These are phyloP conservation scores for Dynastes tityus DNA, from an alignment of 2,888 invertebrate species.

Conservation along the genomic window DNA sequence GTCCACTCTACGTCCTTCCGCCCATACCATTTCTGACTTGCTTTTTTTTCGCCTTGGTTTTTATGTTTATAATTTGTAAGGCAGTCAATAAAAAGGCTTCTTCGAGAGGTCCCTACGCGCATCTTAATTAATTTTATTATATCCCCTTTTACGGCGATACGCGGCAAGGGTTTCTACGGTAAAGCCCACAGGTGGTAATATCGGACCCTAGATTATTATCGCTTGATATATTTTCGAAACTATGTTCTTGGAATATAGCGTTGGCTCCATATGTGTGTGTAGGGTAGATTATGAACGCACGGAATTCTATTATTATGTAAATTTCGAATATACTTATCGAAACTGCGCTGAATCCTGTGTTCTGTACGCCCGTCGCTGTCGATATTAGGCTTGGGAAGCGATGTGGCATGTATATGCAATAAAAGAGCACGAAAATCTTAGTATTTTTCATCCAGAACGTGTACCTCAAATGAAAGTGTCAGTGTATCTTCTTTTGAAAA, in stretches of 20 bases:
- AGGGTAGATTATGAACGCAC: slow-evolving; percentile 7
- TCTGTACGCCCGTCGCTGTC: neutral
- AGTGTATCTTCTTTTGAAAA: too few species aligned
- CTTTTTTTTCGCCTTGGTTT: neutral
- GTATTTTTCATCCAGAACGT: too few species aligned
- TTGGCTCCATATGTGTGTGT: neutral
- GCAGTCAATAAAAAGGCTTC: slow-evolving; percentile 12
- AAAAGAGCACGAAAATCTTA: too few species aligned
- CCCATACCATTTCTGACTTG: neutral
- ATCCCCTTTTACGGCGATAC: slow-evolving; percentile 25
- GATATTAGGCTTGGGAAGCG: slow-evolving; percentile 7
- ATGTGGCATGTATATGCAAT: too few species aligned
- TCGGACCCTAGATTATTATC: slow-evolving; percentile 27
- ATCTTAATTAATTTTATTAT: slow-evolving; percentile 41
- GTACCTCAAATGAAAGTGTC: too few species aligned
- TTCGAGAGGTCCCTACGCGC: neutral
- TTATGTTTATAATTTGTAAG: slow-evolving; percentile 21
- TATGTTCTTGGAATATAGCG: slow-evolving; percentile 14
- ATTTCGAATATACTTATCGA: slow-evolving; percentile 21
- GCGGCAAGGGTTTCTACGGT: slow-evolving; percentile 6
- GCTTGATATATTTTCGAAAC: slow-evolving; percentile 27
- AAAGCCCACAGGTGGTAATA: slow-evolving; percentile 34
- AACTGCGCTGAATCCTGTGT: neutral
- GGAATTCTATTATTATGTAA: slow-evolving; percentile 37
- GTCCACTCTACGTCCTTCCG: neutral